A percentile compares a stretch with the other conserved stretches of the same genome.
These are phyloP conservation scores for Sarcophilus harrisii DNA, from an alignment of 2,797 vertebrate genomes.

Conservation along the genomic window DNA sequence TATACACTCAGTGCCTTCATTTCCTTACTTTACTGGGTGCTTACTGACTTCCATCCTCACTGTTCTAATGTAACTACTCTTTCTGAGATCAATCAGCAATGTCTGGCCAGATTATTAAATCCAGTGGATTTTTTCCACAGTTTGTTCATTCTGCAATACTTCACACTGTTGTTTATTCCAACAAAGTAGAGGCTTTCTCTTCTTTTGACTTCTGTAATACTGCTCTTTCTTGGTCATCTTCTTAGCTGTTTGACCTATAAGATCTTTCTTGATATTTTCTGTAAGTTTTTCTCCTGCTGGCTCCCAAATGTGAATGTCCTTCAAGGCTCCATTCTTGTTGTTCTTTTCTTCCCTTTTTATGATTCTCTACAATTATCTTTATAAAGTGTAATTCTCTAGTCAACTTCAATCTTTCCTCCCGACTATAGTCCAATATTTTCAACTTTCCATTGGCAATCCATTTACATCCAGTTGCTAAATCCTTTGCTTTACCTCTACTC, in stretches of 20 bases:
- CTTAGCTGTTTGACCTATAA: neutral
- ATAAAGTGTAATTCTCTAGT: neutral
- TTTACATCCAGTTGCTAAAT: neutral
- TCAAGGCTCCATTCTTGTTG: neutral
- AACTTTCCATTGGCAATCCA: neutral
- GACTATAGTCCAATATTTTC: neutral
- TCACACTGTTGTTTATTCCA: neutral
- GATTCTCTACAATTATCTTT: neutral
- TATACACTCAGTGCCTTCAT: neutral
- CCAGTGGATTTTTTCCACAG: neutral
- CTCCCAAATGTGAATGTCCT: neutral
- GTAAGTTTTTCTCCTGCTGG: neutral
- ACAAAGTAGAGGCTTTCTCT: neutral
- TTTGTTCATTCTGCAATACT: neutral
- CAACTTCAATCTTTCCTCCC: neutral
- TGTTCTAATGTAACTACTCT: neutral
- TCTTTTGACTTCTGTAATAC: neutral
- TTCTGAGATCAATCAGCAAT: neutral
- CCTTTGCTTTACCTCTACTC: neutral
- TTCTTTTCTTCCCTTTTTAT: neutral
- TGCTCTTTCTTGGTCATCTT: neutral
- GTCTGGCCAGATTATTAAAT: neutral
- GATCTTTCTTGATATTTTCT: neutral
- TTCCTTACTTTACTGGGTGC: neutral
- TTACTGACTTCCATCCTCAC: neutral